Percentiles rank a stretch among this genome's conserved stretches.
These are phyloP conservation scores for Crepidodera aurea DNA, from an alignment of 2,888 invertebrate species.

Conservation along the genomic window DNA sequence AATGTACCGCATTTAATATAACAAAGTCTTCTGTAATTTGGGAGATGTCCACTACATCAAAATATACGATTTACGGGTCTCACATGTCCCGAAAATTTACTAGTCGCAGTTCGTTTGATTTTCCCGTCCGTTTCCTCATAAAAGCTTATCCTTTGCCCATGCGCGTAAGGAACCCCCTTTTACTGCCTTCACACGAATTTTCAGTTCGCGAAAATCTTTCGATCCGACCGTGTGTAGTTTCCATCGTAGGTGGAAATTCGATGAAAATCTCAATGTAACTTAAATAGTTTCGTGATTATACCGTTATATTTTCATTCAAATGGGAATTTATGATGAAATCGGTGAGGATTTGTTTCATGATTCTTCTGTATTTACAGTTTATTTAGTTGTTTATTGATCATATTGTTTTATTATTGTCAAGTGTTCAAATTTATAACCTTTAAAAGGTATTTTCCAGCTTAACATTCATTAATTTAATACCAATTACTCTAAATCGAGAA, in stretches of 20 bases:
- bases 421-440: not conserved
- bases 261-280: constrained; percentile 1
- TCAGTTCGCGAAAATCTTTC: constrained; percentile 14
- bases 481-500: too few species aligned
- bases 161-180: not conserved
- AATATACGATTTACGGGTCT: too few species aligned
- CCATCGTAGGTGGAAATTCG: constrained; percentile 4
- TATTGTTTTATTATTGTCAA: not conserved
- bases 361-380: not conserved
- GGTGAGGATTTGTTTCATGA: constrained; percentile 11
- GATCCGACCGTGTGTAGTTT: constrained; percentile 3
- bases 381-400: constrained; percentile 8
- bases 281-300: not conserved
- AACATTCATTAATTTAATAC: too few species aligned
- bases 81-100: too few species aligned
- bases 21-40: too few species aligned
- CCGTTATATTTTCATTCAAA: not conserved
- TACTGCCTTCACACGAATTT: not conserved
- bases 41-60: too few species aligned
- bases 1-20: too few species aligned
- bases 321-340: not conserved
- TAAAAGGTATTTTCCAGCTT: too few species aligned
- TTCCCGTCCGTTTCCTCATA: not conserved
- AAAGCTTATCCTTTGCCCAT: not conserved
- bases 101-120: not conserved